Conservation (phyloP, 2,888 invertebrate species). For the Aradus depressus region DNA sequence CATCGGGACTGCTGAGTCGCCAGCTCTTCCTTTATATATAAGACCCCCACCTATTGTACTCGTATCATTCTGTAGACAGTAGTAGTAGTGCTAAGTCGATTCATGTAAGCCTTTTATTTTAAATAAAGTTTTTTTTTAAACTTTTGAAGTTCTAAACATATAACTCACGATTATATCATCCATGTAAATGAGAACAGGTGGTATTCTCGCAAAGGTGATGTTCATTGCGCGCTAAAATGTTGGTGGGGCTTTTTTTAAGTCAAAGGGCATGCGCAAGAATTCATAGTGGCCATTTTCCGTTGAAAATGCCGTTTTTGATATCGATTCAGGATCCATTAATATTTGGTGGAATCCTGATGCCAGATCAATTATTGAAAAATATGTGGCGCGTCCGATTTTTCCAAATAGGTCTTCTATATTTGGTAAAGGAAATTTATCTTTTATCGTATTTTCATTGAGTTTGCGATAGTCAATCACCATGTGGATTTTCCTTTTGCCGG, state of each 20-base stretch:
- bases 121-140: no score
- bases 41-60: no score
- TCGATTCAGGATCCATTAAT: conserved; percentile 7
- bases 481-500: conserved; percentile 13
- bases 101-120: no score
- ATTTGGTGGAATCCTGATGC: conserved; percentile 16
- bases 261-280: conserved; percentile 15
- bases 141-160: no score
- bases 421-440: conserved; percentile 19
- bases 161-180: conserved; percentile 19
- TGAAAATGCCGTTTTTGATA: conserved; percentile 19
- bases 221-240: conserved; percentile 16
- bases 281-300: no score
- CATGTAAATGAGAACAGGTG: conserved; percentile 17
- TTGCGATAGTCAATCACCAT: conserved; percentile 19
- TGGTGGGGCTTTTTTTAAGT: conserved; percentile 17
- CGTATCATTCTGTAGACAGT: no score
- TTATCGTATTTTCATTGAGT: conserved; percentile 15
- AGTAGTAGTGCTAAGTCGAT: no score
- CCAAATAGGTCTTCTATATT: conserved; percentile 18
- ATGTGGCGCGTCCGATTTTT: conserved; percentile 18
- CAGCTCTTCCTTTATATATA: no score
- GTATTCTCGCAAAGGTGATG: conserved; percentile 5
- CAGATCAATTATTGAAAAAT: conserved; percentile 10
- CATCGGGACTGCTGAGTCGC: no score